Conservation (phyloP, 1,140 invertebrate species). For the Phthorimaea operculella region DNA sequence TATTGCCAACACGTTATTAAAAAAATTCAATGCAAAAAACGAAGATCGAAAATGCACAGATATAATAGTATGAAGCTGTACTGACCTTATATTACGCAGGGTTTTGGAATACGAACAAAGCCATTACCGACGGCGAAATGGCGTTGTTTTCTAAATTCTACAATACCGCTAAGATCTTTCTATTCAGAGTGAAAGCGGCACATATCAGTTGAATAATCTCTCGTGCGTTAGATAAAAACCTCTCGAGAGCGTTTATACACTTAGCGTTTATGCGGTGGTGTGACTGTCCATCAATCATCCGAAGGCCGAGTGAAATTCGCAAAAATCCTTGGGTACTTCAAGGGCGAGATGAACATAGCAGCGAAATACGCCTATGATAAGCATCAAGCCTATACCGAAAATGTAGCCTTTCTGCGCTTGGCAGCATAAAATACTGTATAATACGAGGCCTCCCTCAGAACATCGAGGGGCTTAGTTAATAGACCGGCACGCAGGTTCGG, state of each 20-base stretch:
- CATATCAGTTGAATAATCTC: conserved; percentile 2
- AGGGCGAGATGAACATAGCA: background rate
- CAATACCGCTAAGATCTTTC: conserved; percentile 2
- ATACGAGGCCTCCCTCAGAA: background rate
- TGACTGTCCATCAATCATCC: background rate
- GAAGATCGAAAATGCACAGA: too few relatives aligned
- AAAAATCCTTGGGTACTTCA: background rate
- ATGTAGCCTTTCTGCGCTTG: background rate
- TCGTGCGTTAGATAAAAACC: conserved; percentile 6
- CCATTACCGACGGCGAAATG: too few relatives aligned
- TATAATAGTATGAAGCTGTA: too few relatives aligned
- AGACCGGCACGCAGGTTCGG: background rate
- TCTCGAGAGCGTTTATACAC: background rate
- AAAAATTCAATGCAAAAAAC: too few relatives aligned
- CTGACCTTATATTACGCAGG: too few relatives aligned
- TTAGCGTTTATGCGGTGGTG: background rate
- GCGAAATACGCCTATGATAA: background rate
- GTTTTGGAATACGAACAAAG: too few relatives aligned
- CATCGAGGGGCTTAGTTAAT: background rate
- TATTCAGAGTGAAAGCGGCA: conserved; percentile 1
- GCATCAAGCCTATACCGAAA: too few relatives aligned
- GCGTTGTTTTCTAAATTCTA: background rate
- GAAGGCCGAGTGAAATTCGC: background rate
- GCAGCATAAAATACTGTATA: background rate
- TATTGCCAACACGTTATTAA: too few relatives aligned